Percentiles rank a stretch among this genome's conserved stretches.
Evolutionary conservation across 2,888 invertebrate genomes (phyloP).

Genomic region (Orthosia cruda): DNA sequence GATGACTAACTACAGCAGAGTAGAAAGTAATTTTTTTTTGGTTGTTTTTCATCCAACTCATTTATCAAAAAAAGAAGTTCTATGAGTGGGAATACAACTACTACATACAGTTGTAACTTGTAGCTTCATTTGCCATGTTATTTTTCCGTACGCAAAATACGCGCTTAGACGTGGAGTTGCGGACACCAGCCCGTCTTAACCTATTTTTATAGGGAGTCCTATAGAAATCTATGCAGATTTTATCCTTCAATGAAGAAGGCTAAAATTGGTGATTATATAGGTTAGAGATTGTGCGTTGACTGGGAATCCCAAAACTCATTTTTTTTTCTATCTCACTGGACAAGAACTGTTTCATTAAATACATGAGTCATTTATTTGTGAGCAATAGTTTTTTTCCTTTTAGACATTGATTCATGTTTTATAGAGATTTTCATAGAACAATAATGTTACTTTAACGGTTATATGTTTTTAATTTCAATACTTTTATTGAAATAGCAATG

Average conservation of each 20-base stretch:
- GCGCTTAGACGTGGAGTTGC: no score
- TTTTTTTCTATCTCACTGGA: no score
- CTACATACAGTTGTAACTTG: not conserved
- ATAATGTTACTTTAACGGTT: not conserved
- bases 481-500: not conserved
- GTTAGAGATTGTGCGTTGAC: not conserved
- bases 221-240: not conserved
- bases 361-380: conserved; percentile 1
- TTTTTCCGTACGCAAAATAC: no score
- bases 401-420: not conserved
- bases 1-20: not conserved
- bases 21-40: no score
- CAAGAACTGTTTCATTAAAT: conserved; percentile 1
- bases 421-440: not conserved
- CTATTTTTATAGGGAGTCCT: not conserved
- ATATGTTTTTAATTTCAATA: not conserved
- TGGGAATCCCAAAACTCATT: not conserved
- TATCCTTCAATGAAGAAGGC: not conserved
- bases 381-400: not conserved
- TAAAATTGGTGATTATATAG: not conserved
- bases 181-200: no score
- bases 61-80: not conserved
- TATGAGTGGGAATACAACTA: not conserved
- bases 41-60: not conserved
- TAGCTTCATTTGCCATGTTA: not conserved